These are phyloP conservation scores for Chaunax sp. DNA, from an alignment of 2,797 vertebrate genomes.

Conservation along the genomic window DNA sequence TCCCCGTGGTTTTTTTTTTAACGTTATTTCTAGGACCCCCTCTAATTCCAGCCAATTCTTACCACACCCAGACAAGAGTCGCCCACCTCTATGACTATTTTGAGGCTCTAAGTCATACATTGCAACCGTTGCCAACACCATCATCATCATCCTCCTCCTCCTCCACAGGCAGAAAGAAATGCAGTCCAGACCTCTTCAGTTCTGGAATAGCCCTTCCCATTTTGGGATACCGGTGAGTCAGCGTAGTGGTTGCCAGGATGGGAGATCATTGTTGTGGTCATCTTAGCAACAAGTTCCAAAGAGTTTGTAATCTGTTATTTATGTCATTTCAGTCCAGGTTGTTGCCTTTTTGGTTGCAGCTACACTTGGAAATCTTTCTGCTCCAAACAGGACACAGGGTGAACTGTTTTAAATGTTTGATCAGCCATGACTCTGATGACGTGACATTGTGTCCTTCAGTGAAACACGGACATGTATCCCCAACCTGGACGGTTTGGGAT, in stretches of 20 bases:
- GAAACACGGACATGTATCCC: neutral
- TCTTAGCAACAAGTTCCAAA: slow-evolving; percentile 65
- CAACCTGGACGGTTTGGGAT: too few relatives aligned
- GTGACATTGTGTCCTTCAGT: neutral
- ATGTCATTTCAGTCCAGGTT: slow-evolving; percentile 38
- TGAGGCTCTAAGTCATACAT: slow-evolving; percentile 48
- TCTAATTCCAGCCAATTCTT: neutral
- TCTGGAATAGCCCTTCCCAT: slow-evolving; percentile 23
- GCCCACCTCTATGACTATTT: slow-evolving; percentile 25
- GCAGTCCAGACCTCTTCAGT: slow-evolving; percentile 16
- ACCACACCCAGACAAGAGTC: slow-evolving; percentile 18
- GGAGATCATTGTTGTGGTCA: slow-evolving; percentile 56
- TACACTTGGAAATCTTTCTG: neutral
- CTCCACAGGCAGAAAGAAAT: slow-evolving; percentile 26
- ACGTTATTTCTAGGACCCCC: neutral
- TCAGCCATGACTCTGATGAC: neutral
- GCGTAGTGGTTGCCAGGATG: slow-evolving; percentile 36
- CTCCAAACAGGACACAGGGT: neutral
- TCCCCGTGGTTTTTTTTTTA: neutral
- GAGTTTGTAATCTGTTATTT: slow-evolving; percentile 52
- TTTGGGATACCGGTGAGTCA: slow-evolving; percentile 52
- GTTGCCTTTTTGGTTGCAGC: slow-evolving; percentile 27
- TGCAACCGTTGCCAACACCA: slow-evolving; percentile 39
- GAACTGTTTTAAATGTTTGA: slow-evolving; percentile 14
- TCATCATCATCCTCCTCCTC: slow-evolving; percentile 25